These are phyloP conservation scores for Pteria penguin DNA, from an alignment of 2,888 invertebrate species.

Conservation along the genomic window DNA sequence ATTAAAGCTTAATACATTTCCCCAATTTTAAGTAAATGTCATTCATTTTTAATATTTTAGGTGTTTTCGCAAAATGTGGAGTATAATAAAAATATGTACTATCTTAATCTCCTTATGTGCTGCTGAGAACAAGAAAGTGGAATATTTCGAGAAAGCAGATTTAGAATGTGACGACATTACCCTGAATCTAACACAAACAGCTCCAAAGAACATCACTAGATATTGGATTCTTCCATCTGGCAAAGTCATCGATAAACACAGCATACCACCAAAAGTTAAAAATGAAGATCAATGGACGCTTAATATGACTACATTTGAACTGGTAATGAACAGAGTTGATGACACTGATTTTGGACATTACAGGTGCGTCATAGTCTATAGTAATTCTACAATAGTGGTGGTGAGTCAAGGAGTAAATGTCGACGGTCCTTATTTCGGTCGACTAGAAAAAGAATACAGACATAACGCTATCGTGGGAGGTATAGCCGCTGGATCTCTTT, in stretches of 20 bases:
- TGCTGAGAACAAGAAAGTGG: constrained; percentile 24
- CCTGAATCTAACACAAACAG: constrained; percentile 23
- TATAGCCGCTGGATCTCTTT: constrained; percentile 64
- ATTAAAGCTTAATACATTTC: too few relatives aligned
- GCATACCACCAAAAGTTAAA: background rate
- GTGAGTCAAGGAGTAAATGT: constrained; percentile 64
- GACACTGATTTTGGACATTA: constrained; percentile 68
- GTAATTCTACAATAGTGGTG: constrained; percentile 42
- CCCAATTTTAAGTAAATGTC: too few relatives aligned
- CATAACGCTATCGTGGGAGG: constrained; percentile 68
- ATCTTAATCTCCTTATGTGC: background rate
- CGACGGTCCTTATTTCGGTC: constrained; percentile 65
- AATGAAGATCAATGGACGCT: constrained; percentile 12
- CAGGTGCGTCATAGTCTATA: constrained; percentile 54
- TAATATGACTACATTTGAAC: constrained; percentile 20
- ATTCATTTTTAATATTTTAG: too few relatives aligned
- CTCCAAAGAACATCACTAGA: background rate
- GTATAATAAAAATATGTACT: too few relatives aligned
- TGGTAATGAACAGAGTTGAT: constrained; percentile 54
- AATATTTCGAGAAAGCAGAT: constrained; percentile 45
- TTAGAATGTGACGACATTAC: constrained; percentile 43
- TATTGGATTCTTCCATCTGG: constrained; percentile 58
- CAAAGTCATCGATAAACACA: constrained; percentile 13
- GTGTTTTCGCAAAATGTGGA: too few relatives aligned
- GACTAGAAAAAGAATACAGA: constrained; percentile 58